Evolutionary conservation across 2,797 vertebrate genomes (phyloP), one percentile per base, ranked within the genome.

Genomic region (Clarias pachynema): DNA sequence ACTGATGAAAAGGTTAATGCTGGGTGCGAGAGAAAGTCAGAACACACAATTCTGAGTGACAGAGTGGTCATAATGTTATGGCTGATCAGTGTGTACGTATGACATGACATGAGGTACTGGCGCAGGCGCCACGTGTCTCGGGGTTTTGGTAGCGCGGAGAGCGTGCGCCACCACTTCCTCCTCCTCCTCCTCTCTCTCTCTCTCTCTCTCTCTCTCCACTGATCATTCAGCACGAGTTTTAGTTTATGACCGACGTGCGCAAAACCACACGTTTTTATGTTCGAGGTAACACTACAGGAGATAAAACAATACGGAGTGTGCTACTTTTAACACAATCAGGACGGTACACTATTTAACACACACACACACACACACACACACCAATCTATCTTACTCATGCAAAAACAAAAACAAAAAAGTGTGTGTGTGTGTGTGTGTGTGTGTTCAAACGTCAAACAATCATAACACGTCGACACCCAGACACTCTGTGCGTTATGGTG

Each of bases 91-190:
- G 18, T 34, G 18, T 15, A 29, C 2, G 37, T 4, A 22, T 34
- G 16, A 34, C 29, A 20, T 20, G 66, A 34, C 14, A 16, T 56
- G 72, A 56, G n/a, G 20, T 2, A 89, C 94, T 88, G 91, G 91
- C 92, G 93, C 91, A 14, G 49, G 93, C 93, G 96, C 95, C 96
- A 96, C 96, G 96, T 95, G 96, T 95, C 95, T 93, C 92, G 92
- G 92, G 94, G 92, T 93, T 86, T 53, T 77, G 9, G 68, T 15
- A 91, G 90, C 93, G 94, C 77, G 18, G 81, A 78, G 56, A 18
- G 37, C 24, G 78, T 31, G 79, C 24, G 63, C 81, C 68, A 60
- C 56, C 81, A 60, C 29, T 60, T 20, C 29, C 29, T 31, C 7
- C 57, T 15, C 8, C 26, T 14, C 1, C 0, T 0, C 3, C 37